Conservation (phyloP, 2,113 vertebrate genomes). For the Melanocharis versteri region DNA sequence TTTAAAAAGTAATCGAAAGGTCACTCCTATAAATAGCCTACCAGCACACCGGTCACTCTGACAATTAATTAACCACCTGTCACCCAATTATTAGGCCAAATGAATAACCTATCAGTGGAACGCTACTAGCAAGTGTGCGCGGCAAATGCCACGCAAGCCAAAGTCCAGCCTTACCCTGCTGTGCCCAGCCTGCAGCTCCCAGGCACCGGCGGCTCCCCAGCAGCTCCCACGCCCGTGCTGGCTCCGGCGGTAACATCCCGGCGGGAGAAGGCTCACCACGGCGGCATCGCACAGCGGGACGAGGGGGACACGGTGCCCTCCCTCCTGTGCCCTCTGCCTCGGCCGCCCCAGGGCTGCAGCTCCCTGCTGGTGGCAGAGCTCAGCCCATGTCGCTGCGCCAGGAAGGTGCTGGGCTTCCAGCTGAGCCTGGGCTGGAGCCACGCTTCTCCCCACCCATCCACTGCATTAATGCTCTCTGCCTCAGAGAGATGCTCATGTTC, state of each 20-base stretch:
- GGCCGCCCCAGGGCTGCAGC: not conserved
- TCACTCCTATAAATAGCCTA: not conserved
- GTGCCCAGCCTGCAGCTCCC: not conserved
- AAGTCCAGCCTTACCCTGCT: not conserved
- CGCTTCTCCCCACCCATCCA: not conserved
- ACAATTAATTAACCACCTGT: not conserved
- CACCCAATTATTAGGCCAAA: not conserved
- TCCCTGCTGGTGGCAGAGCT: not conserved
- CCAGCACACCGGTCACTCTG: not conserved
- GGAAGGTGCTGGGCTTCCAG: not conserved
- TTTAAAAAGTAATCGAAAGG: not conserved
- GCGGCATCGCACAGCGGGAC: fast-evolving
- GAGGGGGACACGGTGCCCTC: fast-evolving
- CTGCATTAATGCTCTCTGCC: constrained; percentile 47
- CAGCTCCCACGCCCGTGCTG: not conserved
- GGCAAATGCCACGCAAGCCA: not conserved
- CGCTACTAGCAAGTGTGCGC: fast-evolving
- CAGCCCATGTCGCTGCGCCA: not conserved
- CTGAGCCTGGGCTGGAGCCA: not conserved
- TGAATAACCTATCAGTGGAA: not conserved
- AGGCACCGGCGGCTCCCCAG: not conserved
- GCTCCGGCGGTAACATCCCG: not conserved
- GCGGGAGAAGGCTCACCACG: not conserved
- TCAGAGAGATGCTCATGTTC: constrained; percentile 53
- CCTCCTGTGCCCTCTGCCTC: not conserved